These are phyloP conservation scores for Paracentrotus lividus DNA, from an alignment of 53 echinoderm and acorn worm genomes.

Conservation along the genomic window DNA sequence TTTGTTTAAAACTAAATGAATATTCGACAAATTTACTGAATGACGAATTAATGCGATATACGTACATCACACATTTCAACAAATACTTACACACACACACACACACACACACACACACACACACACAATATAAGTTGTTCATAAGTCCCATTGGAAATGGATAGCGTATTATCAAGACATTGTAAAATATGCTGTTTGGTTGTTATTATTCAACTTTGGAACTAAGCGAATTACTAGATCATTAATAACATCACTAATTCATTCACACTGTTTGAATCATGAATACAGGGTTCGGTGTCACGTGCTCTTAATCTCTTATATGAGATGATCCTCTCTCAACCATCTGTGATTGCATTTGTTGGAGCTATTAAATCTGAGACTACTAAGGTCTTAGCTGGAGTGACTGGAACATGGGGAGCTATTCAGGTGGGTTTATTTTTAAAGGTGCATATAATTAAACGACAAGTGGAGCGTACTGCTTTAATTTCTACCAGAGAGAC, in stretches of 20 bases:
- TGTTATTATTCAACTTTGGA: neutral
- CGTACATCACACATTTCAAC: too few relatives aligned
- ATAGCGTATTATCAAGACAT: too few relatives aligned
- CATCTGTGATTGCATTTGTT: conserved; percentile 68
- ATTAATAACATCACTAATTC: too few relatives aligned
- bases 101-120: neutral
- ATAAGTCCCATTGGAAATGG: too few relatives aligned
- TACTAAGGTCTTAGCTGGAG: conserved; percentile 71
- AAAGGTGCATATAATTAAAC: too few relatives aligned
- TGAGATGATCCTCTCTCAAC: conserved; percentile 66
- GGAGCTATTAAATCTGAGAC: conserved; percentile 72
- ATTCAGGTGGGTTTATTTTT: conserved; percentile 76
- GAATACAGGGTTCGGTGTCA: conserved; percentile 63
- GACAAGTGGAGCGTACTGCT: too few relatives aligned
- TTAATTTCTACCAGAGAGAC: too few relatives aligned
- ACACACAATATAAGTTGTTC: neutral
- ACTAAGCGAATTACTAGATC: neutral
- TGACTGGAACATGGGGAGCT: conserved; percentile 68
- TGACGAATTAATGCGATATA: too few relatives aligned
- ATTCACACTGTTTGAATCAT: too few relatives aligned
- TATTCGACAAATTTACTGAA: too few relatives aligned
- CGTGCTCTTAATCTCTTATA: conserved; percentile 71
- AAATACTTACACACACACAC: neutral
- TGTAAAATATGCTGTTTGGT: too few relatives aligned
- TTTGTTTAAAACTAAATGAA: too few relatives aligned